Evolutionary conservation across 2,888 invertebrate species (phyloP).

Genomic region (Dugesia japonica): DNA sequence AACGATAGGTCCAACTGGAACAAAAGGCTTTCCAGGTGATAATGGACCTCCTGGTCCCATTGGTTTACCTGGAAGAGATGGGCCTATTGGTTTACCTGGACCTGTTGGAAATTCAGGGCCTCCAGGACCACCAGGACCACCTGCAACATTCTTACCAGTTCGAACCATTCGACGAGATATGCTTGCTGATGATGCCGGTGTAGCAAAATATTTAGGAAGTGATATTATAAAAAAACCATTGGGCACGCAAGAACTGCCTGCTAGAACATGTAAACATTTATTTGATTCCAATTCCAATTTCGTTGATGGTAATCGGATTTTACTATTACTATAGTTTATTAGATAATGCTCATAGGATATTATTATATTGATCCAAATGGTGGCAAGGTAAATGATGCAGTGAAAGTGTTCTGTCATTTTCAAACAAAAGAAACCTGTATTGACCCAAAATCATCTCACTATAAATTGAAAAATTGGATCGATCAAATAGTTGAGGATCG

Average conservation of each 20-base stretch:
- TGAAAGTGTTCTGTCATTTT: constrained; percentile 22
- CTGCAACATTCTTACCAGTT: not conserved
- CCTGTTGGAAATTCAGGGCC: constrained; percentile 35
- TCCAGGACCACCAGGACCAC: constrained; percentile 34
- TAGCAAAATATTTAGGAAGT: not conserved
- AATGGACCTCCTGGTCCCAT: constrained; percentile 50
- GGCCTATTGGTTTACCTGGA: constrained; percentile 36
- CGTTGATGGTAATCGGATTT: not conserved
- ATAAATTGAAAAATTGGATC: not conserved
- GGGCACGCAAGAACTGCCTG: not conserved
- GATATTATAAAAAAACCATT: not conserved
- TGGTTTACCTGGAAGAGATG: constrained; percentile 36
- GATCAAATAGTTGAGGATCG: not conserved
- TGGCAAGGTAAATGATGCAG: constrained; percentile 27
- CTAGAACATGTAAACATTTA: constrained; percentile 3
- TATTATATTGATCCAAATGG: constrained; percentile 33
- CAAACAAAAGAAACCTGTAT: constrained; percentile 20
- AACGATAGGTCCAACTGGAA: constrained; percentile 50
- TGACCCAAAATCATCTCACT: constrained; percentile 21
- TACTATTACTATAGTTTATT: not conserved
- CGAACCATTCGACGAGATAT: not conserved
- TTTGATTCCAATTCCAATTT: not conserved
- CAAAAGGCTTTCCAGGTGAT: constrained; percentile 55
- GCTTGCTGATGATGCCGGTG: not conserved
- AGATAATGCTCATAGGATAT: not conserved